These are phyloP conservation scores for Acropternis orthonyx DNA, from an alignment of 2,797 vertebrate species.

Conservation along the genomic window DNA sequence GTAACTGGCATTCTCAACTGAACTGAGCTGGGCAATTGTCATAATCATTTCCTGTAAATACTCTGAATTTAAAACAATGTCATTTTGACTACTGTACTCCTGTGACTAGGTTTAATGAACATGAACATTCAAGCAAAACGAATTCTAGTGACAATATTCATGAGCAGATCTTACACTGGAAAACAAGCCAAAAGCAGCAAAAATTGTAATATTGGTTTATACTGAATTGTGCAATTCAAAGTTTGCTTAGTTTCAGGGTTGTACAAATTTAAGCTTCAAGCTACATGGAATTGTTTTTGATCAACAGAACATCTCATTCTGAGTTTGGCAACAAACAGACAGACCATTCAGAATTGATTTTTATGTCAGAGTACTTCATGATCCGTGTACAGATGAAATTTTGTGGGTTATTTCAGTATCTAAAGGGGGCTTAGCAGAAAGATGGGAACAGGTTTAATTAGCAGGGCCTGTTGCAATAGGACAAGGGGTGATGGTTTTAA, in stretches of 20 bases:
- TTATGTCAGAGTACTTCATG: background rate
- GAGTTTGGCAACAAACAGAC: background rate
- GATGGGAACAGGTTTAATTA: background rate
- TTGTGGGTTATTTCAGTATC: background rate
- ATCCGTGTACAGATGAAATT: background rate
- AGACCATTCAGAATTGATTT: background rate
- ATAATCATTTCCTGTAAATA: background rate
- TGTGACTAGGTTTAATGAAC: background rate
- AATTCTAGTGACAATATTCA: background rate
- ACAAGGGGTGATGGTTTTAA: background rate
- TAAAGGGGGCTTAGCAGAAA: background rate
- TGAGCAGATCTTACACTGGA: background rate
- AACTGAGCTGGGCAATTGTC: background rate
- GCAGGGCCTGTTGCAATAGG: background rate
- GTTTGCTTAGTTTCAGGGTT: background rate
- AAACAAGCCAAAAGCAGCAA: background rate
- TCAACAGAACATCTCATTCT: background rate
- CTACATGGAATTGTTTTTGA: background rate
- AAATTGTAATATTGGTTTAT: background rate
- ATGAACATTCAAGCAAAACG: background rate
- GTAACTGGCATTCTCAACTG: background rate
- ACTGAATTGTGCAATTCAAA: background rate
- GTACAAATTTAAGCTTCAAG: background rate
- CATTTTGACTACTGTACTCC: background rate
- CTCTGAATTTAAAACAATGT: background rate